Evolutionary conservation across 1,140 invertebrate species (phyloP).

Genomic region (Eurosta solidaginis): DNA sequence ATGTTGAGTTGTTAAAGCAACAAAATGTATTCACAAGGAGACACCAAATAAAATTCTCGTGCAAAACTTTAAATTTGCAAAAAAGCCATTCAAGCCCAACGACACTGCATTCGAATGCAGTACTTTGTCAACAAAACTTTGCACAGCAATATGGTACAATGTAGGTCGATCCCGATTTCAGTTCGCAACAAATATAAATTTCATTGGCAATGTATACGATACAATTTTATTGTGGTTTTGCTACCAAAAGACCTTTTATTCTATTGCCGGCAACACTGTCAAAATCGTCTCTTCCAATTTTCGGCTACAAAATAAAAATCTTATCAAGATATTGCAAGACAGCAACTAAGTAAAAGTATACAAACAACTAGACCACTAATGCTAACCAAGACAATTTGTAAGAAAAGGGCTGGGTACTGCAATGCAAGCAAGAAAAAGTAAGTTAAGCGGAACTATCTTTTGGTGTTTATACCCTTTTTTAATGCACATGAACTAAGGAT

Average conservation of each 20-base stretch:
- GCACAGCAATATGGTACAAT: too few relatives aligned
- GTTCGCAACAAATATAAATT: too few relatives aligned
- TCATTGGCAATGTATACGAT: too few relatives aligned
- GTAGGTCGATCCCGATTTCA: too few relatives aligned
- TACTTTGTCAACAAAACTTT: too few relatives aligned
- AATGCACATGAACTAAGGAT: too few relatives aligned
- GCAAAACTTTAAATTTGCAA: background rate
- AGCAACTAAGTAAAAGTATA: too few relatives aligned
- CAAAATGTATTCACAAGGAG: background rate
- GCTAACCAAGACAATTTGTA: background rate
- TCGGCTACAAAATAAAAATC: background rate
- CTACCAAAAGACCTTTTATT: background rate
- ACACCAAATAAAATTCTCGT: background rate
- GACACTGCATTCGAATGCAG: too few relatives aligned
- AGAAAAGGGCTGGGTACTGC: background rate
- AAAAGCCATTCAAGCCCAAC: too few relatives aligned
- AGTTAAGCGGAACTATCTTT: too few relatives aligned
- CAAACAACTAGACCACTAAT: background rate
- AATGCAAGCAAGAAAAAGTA: background rate
- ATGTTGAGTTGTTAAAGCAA: background rate
- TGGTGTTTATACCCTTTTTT: too few relatives aligned
- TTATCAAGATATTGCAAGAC: background rate
- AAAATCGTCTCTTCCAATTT: background rate
- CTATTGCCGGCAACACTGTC: background rate
- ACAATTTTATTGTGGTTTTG: too few relatives aligned